Conservation (phyloP, 2,113 vertebrate genomes). For the Notothenia coriiceps region DNA sequence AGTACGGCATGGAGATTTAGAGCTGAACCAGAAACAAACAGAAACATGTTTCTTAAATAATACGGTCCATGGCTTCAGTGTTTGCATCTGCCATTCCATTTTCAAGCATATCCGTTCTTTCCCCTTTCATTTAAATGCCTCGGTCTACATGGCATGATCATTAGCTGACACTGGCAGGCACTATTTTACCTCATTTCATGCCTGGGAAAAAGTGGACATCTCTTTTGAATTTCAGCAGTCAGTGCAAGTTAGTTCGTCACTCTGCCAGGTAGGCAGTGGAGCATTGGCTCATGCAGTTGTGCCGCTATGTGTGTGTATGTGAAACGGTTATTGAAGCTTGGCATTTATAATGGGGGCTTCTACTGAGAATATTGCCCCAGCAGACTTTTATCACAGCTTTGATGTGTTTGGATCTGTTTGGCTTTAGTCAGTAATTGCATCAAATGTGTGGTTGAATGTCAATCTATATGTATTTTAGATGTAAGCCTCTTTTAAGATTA, state of each 20-base stretch:
- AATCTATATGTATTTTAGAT: not conserved
- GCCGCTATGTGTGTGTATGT: constrained; percentile 9
- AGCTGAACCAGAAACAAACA: not conserved
- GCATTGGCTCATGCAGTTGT: not conserved
- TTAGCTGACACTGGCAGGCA: constrained; percentile 34
- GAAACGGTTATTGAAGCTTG: constrained; percentile 21
- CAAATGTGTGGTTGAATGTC: not conserved
- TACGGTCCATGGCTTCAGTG: constrained; percentile 13
- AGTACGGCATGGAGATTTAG: not conserved
- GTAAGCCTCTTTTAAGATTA: not conserved
- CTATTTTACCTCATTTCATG: constrained; percentile 48
- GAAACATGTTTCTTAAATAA: not conserved
- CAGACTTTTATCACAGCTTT: not conserved
- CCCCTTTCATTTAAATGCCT: constrained; percentile 32
- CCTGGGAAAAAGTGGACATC: constrained; percentile 18
- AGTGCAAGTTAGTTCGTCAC: constrained; percentile 34
- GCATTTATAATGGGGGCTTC: constrained; percentile 19
- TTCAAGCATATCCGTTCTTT: not conserved
- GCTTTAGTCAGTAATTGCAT: not conserved
- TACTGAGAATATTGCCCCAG: not conserved
- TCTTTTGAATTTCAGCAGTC: constrained; percentile 51
- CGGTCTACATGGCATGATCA: not conserved
- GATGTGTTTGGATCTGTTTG: constrained; percentile 9
- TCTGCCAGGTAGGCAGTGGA: constrained; percentile 37
- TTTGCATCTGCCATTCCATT: constrained; percentile 33